These are phyloP conservation scores for Phalanger gymnotis DNA, from an alignment of 2,797 vertebrate genomes.

Conservation along the genomic window DNA sequence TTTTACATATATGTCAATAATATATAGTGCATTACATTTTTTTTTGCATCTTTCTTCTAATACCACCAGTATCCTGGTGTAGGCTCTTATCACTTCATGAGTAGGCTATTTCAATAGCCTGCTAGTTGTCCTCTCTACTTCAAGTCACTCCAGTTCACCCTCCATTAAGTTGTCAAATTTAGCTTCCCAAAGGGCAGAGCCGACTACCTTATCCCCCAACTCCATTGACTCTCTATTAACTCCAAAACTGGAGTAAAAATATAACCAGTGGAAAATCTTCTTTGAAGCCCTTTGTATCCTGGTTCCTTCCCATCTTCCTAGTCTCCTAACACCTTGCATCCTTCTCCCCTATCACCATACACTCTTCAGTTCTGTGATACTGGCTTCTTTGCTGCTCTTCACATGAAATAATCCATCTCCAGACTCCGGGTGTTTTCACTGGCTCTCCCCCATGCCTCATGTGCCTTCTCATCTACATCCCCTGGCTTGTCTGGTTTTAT, in stretches of 20 bases:
- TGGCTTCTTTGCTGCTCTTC: not conserved
- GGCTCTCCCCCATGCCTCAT: not conserved
- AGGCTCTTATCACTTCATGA: not conserved
- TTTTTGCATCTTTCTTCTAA: not conserved
- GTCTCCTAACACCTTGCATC: not conserved
- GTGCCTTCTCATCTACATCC: not conserved
- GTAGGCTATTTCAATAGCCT: not conserved
- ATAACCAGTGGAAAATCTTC: not conserved
- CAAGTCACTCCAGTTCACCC: not conserved
- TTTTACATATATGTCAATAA: not conserved
- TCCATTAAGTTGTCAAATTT: not conserved
- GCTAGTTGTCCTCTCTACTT: not conserved
- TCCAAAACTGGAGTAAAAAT: not conserved
- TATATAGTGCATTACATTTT: not conserved
- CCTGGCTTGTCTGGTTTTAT: not conserved
- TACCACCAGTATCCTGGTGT: not conserved
- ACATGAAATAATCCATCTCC: not conserved
- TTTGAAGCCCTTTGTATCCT: not conserved
- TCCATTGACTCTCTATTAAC: not conserved
- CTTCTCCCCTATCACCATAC: not conserved
- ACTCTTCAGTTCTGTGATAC: not conserved
- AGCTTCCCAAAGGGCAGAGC: not conserved
- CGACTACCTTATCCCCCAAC: not conserved
- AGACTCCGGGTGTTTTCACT: not conserved
- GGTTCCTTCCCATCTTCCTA: not conserved